Base-by-base conservation (phyloP, 2,888 invertebrate species). In the Scotopteryx bipunctaria region DNA sequence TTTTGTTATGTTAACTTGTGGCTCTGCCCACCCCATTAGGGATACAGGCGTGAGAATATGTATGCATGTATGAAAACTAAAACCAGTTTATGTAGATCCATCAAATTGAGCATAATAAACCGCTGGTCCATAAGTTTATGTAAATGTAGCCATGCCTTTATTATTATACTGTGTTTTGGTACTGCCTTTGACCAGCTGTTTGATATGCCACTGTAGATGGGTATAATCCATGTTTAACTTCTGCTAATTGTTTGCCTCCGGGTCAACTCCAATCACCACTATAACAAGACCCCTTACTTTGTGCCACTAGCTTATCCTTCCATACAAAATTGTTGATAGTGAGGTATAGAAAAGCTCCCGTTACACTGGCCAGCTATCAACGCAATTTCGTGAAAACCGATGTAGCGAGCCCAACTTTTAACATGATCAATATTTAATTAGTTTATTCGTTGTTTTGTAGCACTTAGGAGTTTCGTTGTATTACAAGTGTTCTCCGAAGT, bases 181-280 rank as follows among this genome's bases (percentile, higher is more conserved):
- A n/a, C n/a, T n/a, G n/a, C n/a, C n/a, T n/a, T n/a, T n/a, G 41
- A 36, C 48, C 35, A 48, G 36, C 48, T 19, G 17, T 41, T 31
- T 27, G 5, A 5, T 27, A 2, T 15, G 1, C 9, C 5, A 11
- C 71, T 71, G 52, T 66, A 71, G 72, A 72, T 70, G 69, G 74
- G 70, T 68, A 67, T 69, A 72, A 76, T 76, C 74, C 71, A 71
- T 82, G 78, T 83, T 84, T 84, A 84, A 84, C 82, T 84, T 85
- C 70, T 68, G 59, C 76, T 83, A 84, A 86, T 84, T 85, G 84
- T 85, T 84, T 83, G 76, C 77, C 67, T 70, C 68, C 67, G 76
- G 74, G 71, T 69, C 71, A 65, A 67, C 70, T 73, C 66, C 64
- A 63, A 63, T 65, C 68, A 67, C 78, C 78, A 73, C 46, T 44